These are phyloP conservation scores for Eurois occulta DNA, from an alignment of 2,888 invertebrate species.

Conservation along the genomic window DNA sequence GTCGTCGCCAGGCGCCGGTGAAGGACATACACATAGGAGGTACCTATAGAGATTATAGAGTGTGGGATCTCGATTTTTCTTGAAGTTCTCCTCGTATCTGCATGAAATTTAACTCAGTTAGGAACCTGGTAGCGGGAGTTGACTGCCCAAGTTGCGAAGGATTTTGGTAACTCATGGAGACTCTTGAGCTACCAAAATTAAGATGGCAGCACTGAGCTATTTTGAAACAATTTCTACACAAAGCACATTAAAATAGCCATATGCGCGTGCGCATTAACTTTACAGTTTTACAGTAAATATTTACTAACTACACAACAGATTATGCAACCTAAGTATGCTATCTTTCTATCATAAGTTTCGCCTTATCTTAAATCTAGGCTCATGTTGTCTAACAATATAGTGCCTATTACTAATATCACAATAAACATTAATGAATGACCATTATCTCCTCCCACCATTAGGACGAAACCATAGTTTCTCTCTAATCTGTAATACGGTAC, in stretches of 20 bases:
- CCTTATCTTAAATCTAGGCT: conserved; percentile 48
- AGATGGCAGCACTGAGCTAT: background rate
- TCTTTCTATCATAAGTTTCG: conserved; percentile 39
- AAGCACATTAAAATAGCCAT: background rate
- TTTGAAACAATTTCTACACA: background rate
- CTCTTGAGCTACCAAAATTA: background rate
- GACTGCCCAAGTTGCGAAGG: too few relatives aligned
- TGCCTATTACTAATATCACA: conserved; percentile 49
- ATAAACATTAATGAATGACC: conserved; percentile 60
- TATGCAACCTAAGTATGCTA: conserved; percentile 14
- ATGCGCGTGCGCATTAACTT: background rate
- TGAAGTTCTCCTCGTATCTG: background rate
- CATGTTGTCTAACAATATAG: conserved; percentile 40
- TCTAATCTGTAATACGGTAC: conserved; percentile 54
- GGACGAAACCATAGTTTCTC: conserved; percentile 45
- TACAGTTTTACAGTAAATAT: background rate
- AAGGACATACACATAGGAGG: background rate
- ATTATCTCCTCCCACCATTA: conserved; percentile 57
- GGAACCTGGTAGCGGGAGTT: background rate
- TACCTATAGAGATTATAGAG: background rate
- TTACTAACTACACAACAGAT: conserved; percentile 1
- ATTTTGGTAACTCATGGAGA: background rate
- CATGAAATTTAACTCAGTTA: background rate
- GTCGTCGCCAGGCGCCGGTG: conserved; percentile 13
- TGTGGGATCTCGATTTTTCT: background rate